Conservation (phyloP, 1,140 invertebrate genomes). For the Drosophila sp. region DNA sequence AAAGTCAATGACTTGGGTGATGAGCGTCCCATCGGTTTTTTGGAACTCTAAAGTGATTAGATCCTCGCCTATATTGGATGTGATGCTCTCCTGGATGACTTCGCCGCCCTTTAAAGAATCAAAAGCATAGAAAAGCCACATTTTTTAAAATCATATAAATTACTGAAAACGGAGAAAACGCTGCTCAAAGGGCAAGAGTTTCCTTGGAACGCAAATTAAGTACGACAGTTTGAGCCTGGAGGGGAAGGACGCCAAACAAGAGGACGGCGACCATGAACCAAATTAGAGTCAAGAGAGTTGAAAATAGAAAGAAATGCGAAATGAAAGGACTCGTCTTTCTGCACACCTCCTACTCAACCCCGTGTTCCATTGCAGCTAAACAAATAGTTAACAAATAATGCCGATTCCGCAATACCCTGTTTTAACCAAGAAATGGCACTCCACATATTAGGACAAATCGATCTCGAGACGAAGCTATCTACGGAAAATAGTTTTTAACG, state of each 20-base stretch:
- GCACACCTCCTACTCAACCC: neutral
- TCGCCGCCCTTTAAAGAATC: constrained; percentile 90
- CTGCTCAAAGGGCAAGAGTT: constrained; percentile 24
- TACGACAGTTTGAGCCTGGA: constrained; percentile 46
- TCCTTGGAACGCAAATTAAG: constrained; percentile 62
- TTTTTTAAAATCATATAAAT: constrained; percentile 35
- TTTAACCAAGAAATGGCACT: no score
- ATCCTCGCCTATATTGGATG: constrained; percentile 94
- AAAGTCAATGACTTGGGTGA: constrained; percentile 97
- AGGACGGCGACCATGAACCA: constrained; percentile 62
- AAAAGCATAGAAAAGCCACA: constrained; percentile 49
- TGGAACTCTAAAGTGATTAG: constrained; percentile 94
- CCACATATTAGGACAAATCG: no score
- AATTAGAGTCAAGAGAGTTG: constrained; percentile 64
- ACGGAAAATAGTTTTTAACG: no score
- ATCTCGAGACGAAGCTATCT: no score
- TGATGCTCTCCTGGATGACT: constrained; percentile 95
- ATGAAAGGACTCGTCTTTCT: constrained; percentile 4
- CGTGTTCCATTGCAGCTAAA: neutral
- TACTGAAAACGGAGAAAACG: constrained; percentile 17
- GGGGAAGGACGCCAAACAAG: constrained; percentile 5
- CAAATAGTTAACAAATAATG: neutral
- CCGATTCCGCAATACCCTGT: neutral
- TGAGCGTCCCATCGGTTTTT: constrained; percentile 93
- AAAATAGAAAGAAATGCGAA: constrained; percentile 38